A percentile compares a stretch with the other conserved stretches of the same genome.
These are phyloP conservation scores for Mamestra brassicae DNA, from an alignment of 2,888 invertebrate genomes.

Conservation along the genomic window DNA sequence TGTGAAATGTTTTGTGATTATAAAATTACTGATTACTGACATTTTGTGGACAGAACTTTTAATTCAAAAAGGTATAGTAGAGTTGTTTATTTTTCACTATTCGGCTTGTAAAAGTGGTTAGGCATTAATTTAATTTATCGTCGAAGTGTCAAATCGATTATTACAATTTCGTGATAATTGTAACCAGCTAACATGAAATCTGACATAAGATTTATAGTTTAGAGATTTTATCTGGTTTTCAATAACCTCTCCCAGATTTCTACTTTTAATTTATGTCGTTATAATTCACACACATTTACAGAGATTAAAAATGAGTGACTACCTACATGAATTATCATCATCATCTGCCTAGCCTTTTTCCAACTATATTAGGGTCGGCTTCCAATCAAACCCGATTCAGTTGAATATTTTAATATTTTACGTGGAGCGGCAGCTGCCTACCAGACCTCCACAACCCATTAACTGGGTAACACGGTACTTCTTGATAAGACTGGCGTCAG, in stretches of 20 bases:
- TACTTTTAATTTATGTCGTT: constrained; percentile 4
- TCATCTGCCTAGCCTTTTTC: too few species aligned
- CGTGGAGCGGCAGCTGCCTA: too few species aligned
- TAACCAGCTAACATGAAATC: constrained; percentile 4
- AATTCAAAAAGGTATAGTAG: constrained; percentile 18
- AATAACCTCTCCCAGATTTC: not conserved
- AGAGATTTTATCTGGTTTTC: constrained; percentile 5
- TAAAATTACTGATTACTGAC: constrained; percentile 1
- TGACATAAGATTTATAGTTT: constrained; percentile 22
- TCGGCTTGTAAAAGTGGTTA: not conserved
- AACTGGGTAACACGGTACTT: too few species aligned
- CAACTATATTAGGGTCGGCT: too few species aligned
- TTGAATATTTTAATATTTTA: too few species aligned
- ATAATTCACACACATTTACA: not conserved
- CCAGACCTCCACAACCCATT: too few species aligned
- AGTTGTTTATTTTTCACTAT: not conserved
- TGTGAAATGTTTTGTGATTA: constrained; percentile 36
- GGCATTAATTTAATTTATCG: not conserved
- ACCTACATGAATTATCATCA: too few species aligned
- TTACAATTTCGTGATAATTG: not conserved
- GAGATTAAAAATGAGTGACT: too few species aligned
- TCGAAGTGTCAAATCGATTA: not conserved
- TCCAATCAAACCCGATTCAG: too few species aligned
- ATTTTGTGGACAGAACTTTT: constrained; percentile 1
- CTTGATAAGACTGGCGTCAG: too few species aligned